These are phyloP conservation scores for Ligdia adustata DNA, from an alignment of 2,888 invertebrate species.

Conservation along the genomic window DNA sequence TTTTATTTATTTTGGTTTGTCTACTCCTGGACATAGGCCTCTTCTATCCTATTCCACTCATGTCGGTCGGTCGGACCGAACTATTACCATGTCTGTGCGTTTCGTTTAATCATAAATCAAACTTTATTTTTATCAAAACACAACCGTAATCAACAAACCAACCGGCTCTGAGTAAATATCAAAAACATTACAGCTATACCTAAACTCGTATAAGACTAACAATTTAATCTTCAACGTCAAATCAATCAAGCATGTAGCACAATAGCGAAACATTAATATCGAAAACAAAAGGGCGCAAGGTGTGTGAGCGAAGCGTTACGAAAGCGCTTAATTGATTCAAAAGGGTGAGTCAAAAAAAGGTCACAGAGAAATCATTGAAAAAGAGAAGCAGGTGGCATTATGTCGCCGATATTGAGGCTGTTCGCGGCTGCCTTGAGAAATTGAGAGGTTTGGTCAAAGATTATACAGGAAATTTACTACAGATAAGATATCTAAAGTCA, in stretches of 20 bases:
- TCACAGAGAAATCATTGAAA: conserved; percentile 50
- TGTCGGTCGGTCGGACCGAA: too few relatives aligned
- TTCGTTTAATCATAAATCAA: too few relatives aligned
- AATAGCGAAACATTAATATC: conserved; percentile 41
- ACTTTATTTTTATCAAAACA: too few relatives aligned
- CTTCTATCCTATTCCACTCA: too few relatives aligned
- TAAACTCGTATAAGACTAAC: conserved; percentile 4
- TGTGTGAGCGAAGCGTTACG: conserved; percentile 48
- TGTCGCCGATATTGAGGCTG: conserved; percentile 39
- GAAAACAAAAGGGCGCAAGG: conserved; percentile 56
- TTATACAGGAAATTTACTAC: too few relatives aligned
- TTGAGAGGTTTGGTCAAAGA: conserved; percentile 32
- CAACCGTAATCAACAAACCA: too few relatives aligned
- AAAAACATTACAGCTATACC: too few relatives aligned
- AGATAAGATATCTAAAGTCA: too few relatives aligned
- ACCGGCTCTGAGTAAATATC: too few relatives aligned
- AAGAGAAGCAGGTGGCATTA: conserved; percentile 58
- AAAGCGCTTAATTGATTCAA: conserved; percentile 56
- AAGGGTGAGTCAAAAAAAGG: conserved; percentile 49
- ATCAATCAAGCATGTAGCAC: conserved; percentile 47
- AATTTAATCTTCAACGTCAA: conserved; percentile 27
- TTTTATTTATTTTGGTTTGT: too few relatives aligned
- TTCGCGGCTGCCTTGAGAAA: conserved; percentile 27
- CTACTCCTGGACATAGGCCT: too few relatives aligned
- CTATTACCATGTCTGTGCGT: too few relatives aligned